Conservation (phyloP, 2,888 invertebrate species). For the Sinotaia quadrata region DNA sequence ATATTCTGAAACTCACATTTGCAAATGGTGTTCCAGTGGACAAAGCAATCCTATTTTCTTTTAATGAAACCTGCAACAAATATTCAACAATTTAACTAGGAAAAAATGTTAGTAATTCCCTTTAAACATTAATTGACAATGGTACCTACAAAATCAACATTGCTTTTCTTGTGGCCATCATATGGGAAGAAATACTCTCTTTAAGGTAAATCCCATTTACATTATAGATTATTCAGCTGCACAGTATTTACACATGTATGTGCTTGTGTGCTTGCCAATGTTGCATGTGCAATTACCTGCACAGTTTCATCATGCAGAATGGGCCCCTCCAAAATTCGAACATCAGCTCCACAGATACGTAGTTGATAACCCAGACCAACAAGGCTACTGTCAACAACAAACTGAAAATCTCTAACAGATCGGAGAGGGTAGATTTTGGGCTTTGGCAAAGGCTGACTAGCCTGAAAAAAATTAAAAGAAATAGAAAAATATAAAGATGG, state of each 20-base stretch:
- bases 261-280: no score
- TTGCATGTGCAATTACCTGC: no score
- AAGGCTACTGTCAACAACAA: conserved; percentile 78
- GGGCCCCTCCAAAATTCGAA: conserved; percentile 5
- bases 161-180: no score
- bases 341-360: conserved; percentile 78
- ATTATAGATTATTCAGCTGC: no score
- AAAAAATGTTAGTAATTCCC: no score
- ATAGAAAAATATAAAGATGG: background rate
- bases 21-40: conserved; percentile 74
- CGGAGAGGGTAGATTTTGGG: conserved; percentile 13
- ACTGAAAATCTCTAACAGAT: conserved; percentile 58
- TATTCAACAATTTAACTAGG: no score
- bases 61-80: conserved; percentile 71
- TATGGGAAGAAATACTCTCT: no score
- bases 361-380: conserved; percentile 77
- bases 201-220: no score
- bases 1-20: conserved; percentile 67
- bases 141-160: no score
- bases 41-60: conserved; percentile 76
- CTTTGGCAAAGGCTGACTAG: background rate
- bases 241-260: no score
- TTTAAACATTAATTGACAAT: no score
- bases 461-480: background rate
- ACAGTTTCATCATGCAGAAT: background rate